Conservation (phyloP, 2,113 vertebrate genomes). For the Grammomys surdaster region DNA sequence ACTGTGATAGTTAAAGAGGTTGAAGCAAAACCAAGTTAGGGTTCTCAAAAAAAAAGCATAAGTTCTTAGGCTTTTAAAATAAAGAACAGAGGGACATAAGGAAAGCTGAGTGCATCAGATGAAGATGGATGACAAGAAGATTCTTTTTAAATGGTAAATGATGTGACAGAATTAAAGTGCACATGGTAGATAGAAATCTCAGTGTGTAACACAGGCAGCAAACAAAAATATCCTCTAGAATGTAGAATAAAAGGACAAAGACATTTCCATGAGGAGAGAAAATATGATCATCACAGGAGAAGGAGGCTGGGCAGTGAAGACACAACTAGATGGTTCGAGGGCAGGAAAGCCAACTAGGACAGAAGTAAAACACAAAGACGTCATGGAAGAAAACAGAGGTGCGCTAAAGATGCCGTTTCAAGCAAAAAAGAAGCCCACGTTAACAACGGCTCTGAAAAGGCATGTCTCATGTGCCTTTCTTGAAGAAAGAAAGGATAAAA, state of each 20-base stretch:
- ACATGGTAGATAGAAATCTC: neutral
- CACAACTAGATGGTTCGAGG: neutral
- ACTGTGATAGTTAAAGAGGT: neutral
- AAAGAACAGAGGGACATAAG: neutral
- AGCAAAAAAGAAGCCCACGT: neutral
- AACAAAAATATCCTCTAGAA: neutral
- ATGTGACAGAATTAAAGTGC: neutral
- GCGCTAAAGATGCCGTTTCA: neutral
- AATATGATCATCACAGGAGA: neutral
- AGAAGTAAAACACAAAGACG: slow-evolving; percentile 42
- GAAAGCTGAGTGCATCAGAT: neutral
- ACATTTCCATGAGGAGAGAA: slow-evolving; percentile 22
- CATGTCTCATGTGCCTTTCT: neutral
- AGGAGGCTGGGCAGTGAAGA: neutral
- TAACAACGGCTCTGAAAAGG: slow-evolving; percentile 55
- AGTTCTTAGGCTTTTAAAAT: neutral
- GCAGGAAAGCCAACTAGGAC: neutral
- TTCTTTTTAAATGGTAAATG: slow-evolving; percentile 44
- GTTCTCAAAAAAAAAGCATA: neutral
- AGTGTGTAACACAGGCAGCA: neutral
- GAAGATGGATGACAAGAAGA: neutral
- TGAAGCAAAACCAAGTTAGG: neutral
- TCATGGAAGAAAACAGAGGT: slow-evolving; percentile 25
- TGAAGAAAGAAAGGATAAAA: neutral
- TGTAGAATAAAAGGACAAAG: slow-evolving; percentile 12